Evolutionary conservation across 2,888 invertebrate genomes (phyloP).

Genomic region (Xestoiulus laeticollis): DNA sequence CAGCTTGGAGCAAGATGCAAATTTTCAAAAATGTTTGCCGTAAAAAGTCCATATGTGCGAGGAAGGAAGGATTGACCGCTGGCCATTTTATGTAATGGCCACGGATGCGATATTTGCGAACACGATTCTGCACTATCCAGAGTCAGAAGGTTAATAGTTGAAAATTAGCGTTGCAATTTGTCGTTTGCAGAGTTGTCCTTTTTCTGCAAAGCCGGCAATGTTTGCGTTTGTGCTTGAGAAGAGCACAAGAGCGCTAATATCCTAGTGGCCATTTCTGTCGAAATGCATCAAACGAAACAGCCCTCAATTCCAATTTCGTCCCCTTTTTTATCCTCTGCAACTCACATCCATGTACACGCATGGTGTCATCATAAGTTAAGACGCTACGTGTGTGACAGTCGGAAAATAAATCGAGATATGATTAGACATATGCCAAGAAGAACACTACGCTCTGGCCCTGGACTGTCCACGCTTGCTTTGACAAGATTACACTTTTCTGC

Average conservation of each 20-base stretch:
- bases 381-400: not conserved
- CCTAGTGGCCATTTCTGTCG: not conserved
- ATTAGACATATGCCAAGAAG: not conserved
- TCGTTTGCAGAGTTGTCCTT: not conserved
- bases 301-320: not conserved
- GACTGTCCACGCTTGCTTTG: constrained; percentile 2
- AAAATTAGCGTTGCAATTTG: constrained; percentile 4
- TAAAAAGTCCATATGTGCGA: not conserved
- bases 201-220: not conserved
- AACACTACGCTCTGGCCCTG: not conserved
- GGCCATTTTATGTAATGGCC: not conserved
- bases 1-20: not conserved
- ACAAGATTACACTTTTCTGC: not conserved
- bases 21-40: not conserved
- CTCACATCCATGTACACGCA: not conserved
- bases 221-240: not conserved
- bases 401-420: constrained; percentile 12
- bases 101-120: not conserved
- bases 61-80: constrained; percentile 1
- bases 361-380: constrained; percentile 34
- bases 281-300: not conserved
- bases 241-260: not conserved
- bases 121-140: constrained; percentile 5
- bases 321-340: not conserved
- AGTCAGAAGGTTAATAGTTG: constrained; percentile 36